Percentiles rank a stretch among this genome's conserved stretches.
Evolutionary conservation across 2,888 invertebrate species (phyloP).

Genomic region (Agonum fuliginosum): DNA sequence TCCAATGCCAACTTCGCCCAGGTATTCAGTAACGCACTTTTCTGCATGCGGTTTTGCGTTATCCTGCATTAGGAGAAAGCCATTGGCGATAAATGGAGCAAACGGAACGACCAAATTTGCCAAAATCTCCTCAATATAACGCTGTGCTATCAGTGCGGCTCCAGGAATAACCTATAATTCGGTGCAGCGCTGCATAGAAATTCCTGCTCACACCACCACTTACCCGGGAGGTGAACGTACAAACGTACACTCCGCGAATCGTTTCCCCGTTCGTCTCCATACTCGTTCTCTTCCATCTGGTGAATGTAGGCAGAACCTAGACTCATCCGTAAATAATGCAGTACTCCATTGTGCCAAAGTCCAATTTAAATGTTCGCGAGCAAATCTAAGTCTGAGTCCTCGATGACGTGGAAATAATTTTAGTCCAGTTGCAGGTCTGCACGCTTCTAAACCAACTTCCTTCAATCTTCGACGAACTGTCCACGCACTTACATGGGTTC

Average conservation of each 20-base stretch:
- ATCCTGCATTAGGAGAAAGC: too few relatives aligned
- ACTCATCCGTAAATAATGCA: constrained; percentile 37
- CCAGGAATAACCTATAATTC: background rate
- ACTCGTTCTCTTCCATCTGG: background rate
- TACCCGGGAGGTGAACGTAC: background rate
- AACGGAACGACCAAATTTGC: background rate
- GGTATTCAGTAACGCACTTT: background rate
- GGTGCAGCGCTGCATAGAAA: background rate
- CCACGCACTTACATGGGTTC: constrained; percentile 63
- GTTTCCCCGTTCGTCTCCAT: background rate
- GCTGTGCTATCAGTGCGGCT: background rate
- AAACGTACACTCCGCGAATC: background rate
- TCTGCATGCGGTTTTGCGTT: constrained; percentile 1
- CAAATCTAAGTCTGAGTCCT: constrained; percentile 34
- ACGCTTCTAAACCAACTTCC: constrained; percentile 62
- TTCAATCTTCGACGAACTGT: constrained; percentile 63
- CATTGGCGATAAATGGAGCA: too few relatives aligned
- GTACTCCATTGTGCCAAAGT: constrained; percentile 20
- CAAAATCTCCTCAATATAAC: constrained; percentile 1
- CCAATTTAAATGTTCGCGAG: constrained; percentile 41
- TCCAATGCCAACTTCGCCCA: background rate
- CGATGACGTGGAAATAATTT: background rate
- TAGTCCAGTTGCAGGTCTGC: constrained; percentile 20
- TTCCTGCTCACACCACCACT: constrained; percentile 9
- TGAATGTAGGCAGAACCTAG: background rate